These are phyloP conservation scores for Tuberolachnus salignus DNA, from an alignment of 2,888 invertebrate species.

Conservation along the genomic window DNA sequence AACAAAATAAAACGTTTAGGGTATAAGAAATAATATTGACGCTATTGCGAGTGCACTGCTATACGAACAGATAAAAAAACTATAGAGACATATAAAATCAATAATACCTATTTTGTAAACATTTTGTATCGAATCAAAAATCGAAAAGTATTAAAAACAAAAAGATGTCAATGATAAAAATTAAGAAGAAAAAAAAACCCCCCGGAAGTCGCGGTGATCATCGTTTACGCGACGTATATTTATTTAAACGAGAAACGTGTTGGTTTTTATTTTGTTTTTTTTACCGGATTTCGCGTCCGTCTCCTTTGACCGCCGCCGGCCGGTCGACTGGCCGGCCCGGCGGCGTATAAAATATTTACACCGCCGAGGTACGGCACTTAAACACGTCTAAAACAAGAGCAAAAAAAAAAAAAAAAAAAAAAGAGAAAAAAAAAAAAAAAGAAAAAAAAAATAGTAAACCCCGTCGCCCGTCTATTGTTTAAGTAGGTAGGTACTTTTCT, in stretches of 20 bases:
- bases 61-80: too few species aligned
- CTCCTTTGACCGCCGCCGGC: slow-evolving; percentile 18
- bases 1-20: too few species aligned
- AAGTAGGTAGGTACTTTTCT: not conserved
- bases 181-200: not conserved
- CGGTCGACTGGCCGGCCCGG: not conserved
- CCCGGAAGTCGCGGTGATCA: not conserved
- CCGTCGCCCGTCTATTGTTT: not conserved
- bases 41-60: too few species aligned
- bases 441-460: not conserved
- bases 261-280: not conserved
- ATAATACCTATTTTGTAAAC: too few species aligned
- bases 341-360: slow-evolving; percentile 7
- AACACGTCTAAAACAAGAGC: slow-evolving; percentile 20
- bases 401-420: slow-evolving; percentile 1
- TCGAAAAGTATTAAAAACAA: not conserved
- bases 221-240: not conserved
- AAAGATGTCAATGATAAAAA: not conserved
- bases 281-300: slow-evolving; percentile 9
- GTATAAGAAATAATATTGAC: too few species aligned
- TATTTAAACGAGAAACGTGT: too few species aligned
- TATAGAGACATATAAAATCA: too few species aligned
- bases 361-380: slow-evolving; percentile 26
- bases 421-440: not conserved
- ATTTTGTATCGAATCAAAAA: not conserved